A percentile compares a stretch with the other conserved stretches of the same genome.
These are phyloP conservation scores for Zaprionus obscuricornis DNA, from an alignment of 2,888 invertebrate genomes.

Conservation along the genomic window DNA sequence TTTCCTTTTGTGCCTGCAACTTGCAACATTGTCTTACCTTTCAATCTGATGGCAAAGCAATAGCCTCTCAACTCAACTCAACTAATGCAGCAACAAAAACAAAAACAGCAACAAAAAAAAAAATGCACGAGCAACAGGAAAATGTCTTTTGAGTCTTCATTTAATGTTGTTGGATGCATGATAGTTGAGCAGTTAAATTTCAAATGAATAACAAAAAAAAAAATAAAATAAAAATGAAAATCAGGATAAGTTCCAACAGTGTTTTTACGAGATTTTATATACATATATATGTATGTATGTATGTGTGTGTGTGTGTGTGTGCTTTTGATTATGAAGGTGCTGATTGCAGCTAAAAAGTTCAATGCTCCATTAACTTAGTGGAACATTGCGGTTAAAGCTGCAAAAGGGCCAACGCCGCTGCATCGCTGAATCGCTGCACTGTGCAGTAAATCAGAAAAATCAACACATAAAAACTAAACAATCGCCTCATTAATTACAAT, in stretches of 20 bases:
- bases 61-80: too few relatives aligned
- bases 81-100: slow-evolving; percentile 1
- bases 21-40: slow-evolving; percentile 41
- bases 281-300: too few relatives aligned
- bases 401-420: too few relatives aligned
- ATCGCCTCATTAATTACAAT: slow-evolving; percentile 79
- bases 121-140: too few relatives aligned
- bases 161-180: slow-evolving; percentile 1
- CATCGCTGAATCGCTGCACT: slow-evolving; percentile 13
- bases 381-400: slow-evolving; percentile 11
- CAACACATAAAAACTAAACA: slow-evolving; percentile 74
- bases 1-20: slow-evolving; percentile 44
- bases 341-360: slow-evolving; percentile 43
- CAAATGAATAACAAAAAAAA: too few relatives aligned
- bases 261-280: too few relatives aligned
- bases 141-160: too few relatives aligned
- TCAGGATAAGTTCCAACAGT: too few relatives aligned
- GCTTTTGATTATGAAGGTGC: neutral
- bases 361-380: slow-evolving; percentile 59
- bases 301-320: too few relatives aligned
- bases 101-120: slow-evolving; percentile 6
- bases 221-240: too few relatives aligned
- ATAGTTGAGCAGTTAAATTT: slow-evolving; percentile 11
- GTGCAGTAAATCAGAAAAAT: slow-evolving; percentile 62
- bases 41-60: slow-evolving; percentile 36